Percentiles rank a stretch among this genome's conserved stretches.
phyloP scores from a whole-genome alignment of 2,797 vertebrate genomes.

The Poecilia velifera region DNA sequence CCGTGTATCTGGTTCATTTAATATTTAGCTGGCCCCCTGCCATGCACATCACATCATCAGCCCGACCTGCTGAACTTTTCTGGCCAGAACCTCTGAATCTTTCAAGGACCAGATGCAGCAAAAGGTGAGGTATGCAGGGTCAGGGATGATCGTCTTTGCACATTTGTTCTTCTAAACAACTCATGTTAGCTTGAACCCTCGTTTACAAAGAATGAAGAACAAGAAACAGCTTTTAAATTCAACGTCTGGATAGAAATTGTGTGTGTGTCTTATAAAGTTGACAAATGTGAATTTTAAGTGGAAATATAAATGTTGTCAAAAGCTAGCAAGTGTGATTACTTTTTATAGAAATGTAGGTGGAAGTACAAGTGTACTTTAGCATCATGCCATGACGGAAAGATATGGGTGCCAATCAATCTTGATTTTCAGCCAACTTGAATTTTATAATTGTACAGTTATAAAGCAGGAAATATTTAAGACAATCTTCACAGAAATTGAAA shows the following conservation, averaged over 20 bases:
- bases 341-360: neutral
- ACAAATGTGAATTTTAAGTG: neutral
- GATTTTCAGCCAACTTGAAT: neutral
- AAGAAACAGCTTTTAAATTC: neutral
- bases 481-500: neutral
- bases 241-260: neutral
- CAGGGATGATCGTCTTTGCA: neutral
- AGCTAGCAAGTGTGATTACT: neutral
- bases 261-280: neutral
- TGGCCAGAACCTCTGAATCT: slow-evolving; percentile 49
- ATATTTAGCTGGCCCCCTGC: slow-evolving; percentile 45
- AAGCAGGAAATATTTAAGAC: neutral
- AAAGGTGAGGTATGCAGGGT: slow-evolving; percentile 37
- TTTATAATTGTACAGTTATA: neutral
- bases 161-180: neutral
- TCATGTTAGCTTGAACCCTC: neutral
- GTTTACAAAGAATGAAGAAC: neutral
- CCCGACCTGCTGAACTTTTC: slow-evolving; percentile 60
- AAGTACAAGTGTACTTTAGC: neutral
- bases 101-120: slow-evolving; percentile 52
- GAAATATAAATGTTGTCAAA: neutral
- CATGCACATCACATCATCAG: slow-evolving; percentile 34
- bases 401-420: neutral
- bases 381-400: neutral
- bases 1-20: slow-evolving; percentile 51